Evolutionary conservation across 2,888 invertebrate genomes (phyloP).

Genomic region (Perizoma affinitatum): DNA sequence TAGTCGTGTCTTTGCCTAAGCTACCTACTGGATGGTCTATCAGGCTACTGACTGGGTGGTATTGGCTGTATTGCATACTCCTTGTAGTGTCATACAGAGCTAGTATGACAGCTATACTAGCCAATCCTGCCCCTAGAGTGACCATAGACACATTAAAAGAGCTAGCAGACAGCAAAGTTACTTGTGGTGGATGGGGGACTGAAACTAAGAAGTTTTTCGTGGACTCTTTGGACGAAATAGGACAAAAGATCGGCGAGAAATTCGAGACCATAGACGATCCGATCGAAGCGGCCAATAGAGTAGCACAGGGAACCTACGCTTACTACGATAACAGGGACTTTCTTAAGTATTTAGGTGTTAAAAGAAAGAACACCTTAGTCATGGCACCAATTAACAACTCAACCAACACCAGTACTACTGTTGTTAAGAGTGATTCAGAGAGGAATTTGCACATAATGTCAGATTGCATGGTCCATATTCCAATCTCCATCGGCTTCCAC

Average conservation of each 20-base stretch:
- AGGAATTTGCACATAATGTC: slow-evolving; percentile 91
- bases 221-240: slow-evolving; percentile 86
- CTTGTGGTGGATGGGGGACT: slow-evolving; percentile 89
- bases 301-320: slow-evolving; percentile 89
- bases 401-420: slow-evolving; percentile 52
- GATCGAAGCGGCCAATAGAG: slow-evolving; percentile 85
- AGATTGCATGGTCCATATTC: slow-evolving; percentile 91
- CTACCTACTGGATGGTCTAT: slow-evolving; percentile 92
- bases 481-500: slow-evolving; percentile 91
- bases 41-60: slow-evolving; percentile 92
- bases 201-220: slow-evolving; percentile 89
- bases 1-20: slow-evolving; percentile 90
- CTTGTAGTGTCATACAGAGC: slow-evolving; percentile 92
- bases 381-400: slow-evolving; percentile 54
- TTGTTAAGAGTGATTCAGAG: slow-evolving; percentile 48
- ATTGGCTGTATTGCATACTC: slow-evolving; percentile 93
- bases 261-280: slow-evolving; percentile 86
- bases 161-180: slow-evolving; percentile 86
- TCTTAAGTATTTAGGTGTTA: slow-evolving; percentile 86
- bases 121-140: slow-evolving; percentile 90
- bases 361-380: slow-evolving; percentile 69
- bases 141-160: slow-evolving; percentile 91
- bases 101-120: slow-evolving; percentile 93
- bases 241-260: slow-evolving; percentile 86
- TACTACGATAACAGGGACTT: slow-evolving; percentile 92